Conservation (phyloP, 1,140 invertebrate genomes). For the Cherax quadricarinatus region DNA sequence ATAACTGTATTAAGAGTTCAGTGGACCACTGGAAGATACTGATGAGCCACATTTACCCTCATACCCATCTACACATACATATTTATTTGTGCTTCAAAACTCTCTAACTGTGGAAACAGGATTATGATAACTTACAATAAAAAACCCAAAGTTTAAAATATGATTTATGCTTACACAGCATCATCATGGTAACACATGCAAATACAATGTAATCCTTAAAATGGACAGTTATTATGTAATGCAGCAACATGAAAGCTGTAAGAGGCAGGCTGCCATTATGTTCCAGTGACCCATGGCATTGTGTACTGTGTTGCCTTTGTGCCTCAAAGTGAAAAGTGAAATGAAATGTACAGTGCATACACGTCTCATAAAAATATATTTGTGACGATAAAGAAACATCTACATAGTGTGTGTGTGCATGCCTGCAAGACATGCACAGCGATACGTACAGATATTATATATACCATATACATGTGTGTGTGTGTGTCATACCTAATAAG, state of each 20-base stretch:
- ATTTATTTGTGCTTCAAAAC: background rate
- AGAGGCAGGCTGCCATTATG: slow-evolving; percentile 21
- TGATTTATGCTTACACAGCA: background rate
- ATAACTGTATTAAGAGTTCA: slow-evolving; percentile 49
- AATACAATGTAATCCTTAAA: background rate
- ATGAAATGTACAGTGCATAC: slow-evolving; percentile 57
- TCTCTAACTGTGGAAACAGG: background rate
- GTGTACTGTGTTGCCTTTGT: slow-evolving; percentile 67
- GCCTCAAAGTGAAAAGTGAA: slow-evolving; percentile 63
- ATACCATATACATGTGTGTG: too few species aligned
- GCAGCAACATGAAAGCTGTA: slow-evolving; percentile 33
- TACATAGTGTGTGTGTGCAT: slow-evolving; percentile 35
- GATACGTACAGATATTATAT: too few species aligned
- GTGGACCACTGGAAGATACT: slow-evolving; percentile 45
- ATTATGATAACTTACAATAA: background rate
- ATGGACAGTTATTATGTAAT: background rate
- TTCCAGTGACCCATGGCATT: slow-evolving; percentile 50
- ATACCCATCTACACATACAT: background rate
- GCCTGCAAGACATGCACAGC: too few species aligned
- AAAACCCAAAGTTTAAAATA: background rate
- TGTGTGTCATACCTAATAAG: too few species aligned
- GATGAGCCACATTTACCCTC: slow-evolving; percentile 3
- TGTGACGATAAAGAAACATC: slow-evolving; percentile 60
- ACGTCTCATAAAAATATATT: slow-evolving; percentile 63
- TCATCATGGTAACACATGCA: background rate